A percentile compares a stretch with the other conserved stretches of the same genome.
Conservation (phyloP, 2,113 vertebrate species). For the Poeciliopsis turrubarensis region DNA sequence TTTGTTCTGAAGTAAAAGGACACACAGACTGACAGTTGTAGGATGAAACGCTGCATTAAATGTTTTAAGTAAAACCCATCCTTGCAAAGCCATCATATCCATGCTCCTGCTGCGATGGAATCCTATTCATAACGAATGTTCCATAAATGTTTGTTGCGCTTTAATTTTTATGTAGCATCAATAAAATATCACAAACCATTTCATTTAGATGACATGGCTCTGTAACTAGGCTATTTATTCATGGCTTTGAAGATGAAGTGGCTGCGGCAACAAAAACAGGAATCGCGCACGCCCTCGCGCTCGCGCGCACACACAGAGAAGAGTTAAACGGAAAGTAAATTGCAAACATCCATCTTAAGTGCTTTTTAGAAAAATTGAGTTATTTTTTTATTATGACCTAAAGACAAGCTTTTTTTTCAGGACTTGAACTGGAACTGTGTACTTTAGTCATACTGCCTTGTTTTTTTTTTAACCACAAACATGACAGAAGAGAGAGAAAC, state of each 20-base stretch:
- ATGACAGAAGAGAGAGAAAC: too few species aligned
- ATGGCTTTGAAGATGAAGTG: constrained; percentile 70
- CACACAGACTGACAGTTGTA: constrained; percentile 12
- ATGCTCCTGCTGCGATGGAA: constrained; percentile 18
- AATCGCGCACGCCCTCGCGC: background rate
- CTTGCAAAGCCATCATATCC: constrained; percentile 33
- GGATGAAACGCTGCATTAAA: constrained; percentile 56
- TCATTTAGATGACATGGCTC: constrained; percentile 68
- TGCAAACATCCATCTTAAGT: background rate
- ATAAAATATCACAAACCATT: constrained; percentile 75
- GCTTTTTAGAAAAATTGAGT: background rate
- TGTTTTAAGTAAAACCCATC: constrained; percentile 36
- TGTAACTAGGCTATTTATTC: constrained; percentile 69
- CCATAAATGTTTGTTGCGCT: constrained; percentile 74
- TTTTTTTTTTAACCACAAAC: too few species aligned
- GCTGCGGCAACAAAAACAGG: constrained; percentile 42
- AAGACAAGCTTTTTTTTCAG: background rate
- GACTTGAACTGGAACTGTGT: background rate
- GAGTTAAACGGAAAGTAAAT: background rate
- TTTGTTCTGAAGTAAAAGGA: constrained; percentile 35
- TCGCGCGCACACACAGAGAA: background rate
- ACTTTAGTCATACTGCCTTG: background rate
- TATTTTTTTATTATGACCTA: background rate
- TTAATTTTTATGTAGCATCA: constrained; percentile 77
- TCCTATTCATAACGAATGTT: constrained; percentile 64